phyloP scores from a whole-genome alignment of 2,113 vertebrate genomes.

The Cephalopholis sonnerati region DNA sequence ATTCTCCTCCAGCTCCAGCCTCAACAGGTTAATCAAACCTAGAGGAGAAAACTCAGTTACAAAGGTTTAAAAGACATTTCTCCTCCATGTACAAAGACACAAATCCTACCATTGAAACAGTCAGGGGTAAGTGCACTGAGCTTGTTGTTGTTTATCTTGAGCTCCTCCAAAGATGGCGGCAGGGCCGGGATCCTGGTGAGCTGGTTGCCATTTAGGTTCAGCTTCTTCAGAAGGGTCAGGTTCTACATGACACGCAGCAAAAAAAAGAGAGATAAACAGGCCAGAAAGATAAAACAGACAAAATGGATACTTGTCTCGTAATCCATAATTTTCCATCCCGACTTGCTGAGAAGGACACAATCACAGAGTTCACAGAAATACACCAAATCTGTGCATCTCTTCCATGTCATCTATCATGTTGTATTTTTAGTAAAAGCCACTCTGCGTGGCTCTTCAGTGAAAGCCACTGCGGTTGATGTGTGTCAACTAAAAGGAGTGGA shows the following conservation, averaged over 20 bases:
- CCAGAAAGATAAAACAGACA: conserved; percentile 35
- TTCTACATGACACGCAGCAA: conserved; percentile 56
- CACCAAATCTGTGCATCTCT: conserved; percentile 45
- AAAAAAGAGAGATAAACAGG: background rate
- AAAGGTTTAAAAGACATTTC: background rate
- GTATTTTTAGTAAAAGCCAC: conserved; percentile 71
- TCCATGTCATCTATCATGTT: conserved; percentile 55
- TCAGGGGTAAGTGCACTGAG: conserved; percentile 73
- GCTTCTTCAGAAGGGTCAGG: conserved; percentile 78
- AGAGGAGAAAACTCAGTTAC: background rate
- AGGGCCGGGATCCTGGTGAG: conserved; percentile 81
- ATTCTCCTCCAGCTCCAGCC: conserved; percentile 83
- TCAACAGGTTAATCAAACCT: conserved; percentile 85
- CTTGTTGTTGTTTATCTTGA: conserved; percentile 84
- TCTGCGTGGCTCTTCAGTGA: conserved; percentile 48
- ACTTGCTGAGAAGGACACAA: conserved; percentile 26
- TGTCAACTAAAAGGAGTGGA: conserved; percentile 66
- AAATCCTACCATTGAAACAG: conserved; percentile 81
- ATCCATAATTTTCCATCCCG: conserved; percentile 46
- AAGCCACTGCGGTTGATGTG: conserved; percentile 59
- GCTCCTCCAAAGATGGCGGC: conserved; percentile 83
- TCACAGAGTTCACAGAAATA: conserved; percentile 59
- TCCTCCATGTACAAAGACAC: background rate
- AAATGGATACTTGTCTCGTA: conserved; percentile 37
- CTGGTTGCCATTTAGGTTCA: conserved; percentile 85